Percentiles rank a stretch among this genome's conserved stretches.
phyloP scores from a whole-genome alignment of 2,888 invertebrate genomes.

The Watsonalla binaria region DNA sequence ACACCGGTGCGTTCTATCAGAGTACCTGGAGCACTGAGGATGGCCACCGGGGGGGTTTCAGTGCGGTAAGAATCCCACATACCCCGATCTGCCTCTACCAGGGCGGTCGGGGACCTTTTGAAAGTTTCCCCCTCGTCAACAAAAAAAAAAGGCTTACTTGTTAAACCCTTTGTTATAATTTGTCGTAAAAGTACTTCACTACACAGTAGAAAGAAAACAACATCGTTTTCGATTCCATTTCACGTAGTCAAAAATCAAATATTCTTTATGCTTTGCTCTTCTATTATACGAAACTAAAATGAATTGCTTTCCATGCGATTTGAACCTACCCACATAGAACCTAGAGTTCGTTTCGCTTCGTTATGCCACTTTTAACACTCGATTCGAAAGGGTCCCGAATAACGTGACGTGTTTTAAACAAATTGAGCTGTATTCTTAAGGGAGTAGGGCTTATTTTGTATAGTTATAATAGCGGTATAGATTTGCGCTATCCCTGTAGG shows the following conservation, averaged over 20 bases:
- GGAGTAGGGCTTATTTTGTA: slow-evolving; percentile 12
- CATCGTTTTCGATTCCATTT: no score
- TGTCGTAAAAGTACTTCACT: no score
- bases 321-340: slow-evolving; percentile 13
- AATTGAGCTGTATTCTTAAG: slow-evolving; percentile 13
- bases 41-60: no score
- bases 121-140: no score
- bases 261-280: not conserved
- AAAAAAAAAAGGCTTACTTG: no score
- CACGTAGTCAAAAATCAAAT: not conserved
- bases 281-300: not conserved
- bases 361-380: slow-evolving; percentile 10
- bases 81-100: no score
- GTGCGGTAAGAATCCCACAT: no score
- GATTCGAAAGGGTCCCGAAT: slow-evolving; percentile 21
- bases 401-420: slow-evolving; percentile 17
- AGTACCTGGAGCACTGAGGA: no score
- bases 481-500: slow-evolving; percentile 9
- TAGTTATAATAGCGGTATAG: slow-evolving; percentile 8
- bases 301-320: slow-evolving; percentile 12
- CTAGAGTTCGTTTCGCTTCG: slow-evolving; percentile 20
- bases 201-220: no score
- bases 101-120: no score
- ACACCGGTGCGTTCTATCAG: no score
- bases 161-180: no score